phyloP scores from a whole-genome alignment of 1,140 invertebrate genomes.

The Apolygus lucorum region DNA sequence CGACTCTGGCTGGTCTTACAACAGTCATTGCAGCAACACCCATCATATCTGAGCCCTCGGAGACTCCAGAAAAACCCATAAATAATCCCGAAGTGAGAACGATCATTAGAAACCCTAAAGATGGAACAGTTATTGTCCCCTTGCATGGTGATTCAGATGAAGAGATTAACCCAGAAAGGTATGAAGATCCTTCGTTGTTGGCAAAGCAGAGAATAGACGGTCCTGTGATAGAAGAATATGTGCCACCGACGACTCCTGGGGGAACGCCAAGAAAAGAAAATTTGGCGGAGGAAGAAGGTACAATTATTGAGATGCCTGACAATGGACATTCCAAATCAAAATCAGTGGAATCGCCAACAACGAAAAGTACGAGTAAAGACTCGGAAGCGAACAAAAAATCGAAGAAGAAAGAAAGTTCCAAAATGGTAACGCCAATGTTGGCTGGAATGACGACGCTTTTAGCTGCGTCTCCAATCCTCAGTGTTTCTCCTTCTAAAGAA shows the following conservation, averaged over 20 bases:
- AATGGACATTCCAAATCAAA: no score
- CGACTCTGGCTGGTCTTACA: not conserved
- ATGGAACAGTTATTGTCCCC: conserved; percentile 24
- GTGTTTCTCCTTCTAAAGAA: conserved; percentile 26
- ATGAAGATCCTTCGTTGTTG: not conserved
- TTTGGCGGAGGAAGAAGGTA: no score
- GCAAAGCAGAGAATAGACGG: not conserved
- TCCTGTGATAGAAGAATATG: not conserved
- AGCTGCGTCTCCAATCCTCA: not conserved
- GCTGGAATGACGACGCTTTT: not conserved
- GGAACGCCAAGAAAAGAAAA: no score
- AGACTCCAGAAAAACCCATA: conserved; percentile 14
- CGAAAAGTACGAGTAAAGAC: not conserved
- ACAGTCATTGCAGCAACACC: not conserved
- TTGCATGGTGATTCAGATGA: no score
- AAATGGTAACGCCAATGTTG: not conserved
- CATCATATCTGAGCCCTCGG: no score
- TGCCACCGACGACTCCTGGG: not conserved
- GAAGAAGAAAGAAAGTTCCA: not conserved
- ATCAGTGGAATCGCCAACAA: no score
- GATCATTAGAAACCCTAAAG: conserved; percentile 20
- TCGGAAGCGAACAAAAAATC: not conserved
- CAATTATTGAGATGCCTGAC: no score
- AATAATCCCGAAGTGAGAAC: conserved; percentile 28
- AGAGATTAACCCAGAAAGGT: conserved; percentile 26